phyloP scores from a whole-genome alignment of 2,888 invertebrate species.

The Troglohyphantes excavatus region DNA sequence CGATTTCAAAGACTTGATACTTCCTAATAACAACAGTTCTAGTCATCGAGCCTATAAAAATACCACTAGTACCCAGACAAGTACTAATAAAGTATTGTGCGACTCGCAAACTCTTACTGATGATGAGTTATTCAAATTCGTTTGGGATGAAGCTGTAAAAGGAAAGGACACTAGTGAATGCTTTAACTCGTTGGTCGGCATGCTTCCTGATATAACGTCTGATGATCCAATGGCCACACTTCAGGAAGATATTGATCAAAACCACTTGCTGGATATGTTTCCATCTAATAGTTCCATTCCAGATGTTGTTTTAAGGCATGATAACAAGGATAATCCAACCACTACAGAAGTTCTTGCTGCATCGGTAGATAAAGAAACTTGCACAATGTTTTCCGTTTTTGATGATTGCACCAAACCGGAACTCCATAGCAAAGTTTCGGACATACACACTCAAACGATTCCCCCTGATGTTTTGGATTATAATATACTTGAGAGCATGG shows the following conservation, averaged over 20 bases:
- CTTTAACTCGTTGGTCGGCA: conserved; percentile 41
- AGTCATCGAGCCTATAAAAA: conserved; percentile 15
- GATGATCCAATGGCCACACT: conserved; percentile 23
- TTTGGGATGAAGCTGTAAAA: conserved; percentile 35
- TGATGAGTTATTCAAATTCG: conserved; percentile 59
- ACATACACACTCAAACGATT: neutral
- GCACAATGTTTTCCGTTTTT: conserved; percentile 35
- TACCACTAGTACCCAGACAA: conserved; percentile 68
- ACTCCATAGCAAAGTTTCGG: neutral
- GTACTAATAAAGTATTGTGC: conserved; percentile 60
- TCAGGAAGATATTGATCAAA: neutral
- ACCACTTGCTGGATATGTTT: conserved; percentile 24
- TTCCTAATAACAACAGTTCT: conserved; percentile 3
- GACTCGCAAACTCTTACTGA: conserved; percentile 77
- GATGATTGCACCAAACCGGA: conserved; percentile 10
- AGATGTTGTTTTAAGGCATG: neutral
- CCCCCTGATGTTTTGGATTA: conserved; percentile 30
- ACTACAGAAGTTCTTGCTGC: neutral
- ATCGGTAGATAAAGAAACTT: neutral
- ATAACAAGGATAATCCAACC: neutral
- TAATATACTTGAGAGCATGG: conserved; percentile 64
- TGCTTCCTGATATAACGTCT: conserved; percentile 20
- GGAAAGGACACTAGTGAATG: conserved; percentile 36
- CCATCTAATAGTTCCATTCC: neutral
- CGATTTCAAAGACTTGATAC: conserved; percentile 52